phyloP scores from a whole-genome alignment of 2,888 invertebrate genomes.

The Opisthograptis luteolata region DNA sequence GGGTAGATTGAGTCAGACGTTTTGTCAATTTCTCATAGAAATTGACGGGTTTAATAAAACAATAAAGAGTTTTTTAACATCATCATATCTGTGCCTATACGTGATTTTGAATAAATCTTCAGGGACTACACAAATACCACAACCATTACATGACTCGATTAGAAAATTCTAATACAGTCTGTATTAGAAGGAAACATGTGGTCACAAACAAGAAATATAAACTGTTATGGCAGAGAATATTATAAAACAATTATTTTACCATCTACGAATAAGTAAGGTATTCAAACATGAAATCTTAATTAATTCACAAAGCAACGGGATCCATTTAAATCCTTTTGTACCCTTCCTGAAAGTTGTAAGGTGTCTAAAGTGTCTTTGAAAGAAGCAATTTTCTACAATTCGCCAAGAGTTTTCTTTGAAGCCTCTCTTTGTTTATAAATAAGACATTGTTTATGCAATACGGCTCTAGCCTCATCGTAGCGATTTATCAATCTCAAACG shows the following conservation, averaged over 20 bases:
- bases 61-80: constrained; percentile 8
- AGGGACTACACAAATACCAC: no score
- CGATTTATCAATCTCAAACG: constrained; percentile 15
- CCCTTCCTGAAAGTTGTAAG: constrained; percentile 13
- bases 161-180: no score
- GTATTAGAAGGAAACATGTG: background rate
- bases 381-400: constrained; percentile 11
- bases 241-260: constrained; percentile 1
- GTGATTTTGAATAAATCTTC: no score
- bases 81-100: no score
- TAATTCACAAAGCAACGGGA: constrained; percentile 11
- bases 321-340: constrained; percentile 23
- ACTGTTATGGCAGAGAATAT: no score
- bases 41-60: constrained; percentile 11
- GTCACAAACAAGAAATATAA: no score
- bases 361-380: constrained; percentile 2
- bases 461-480: background rate
- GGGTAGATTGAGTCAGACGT: constrained; percentile 20
- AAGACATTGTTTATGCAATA: constrained; percentile 6
- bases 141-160: no score
- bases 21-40: constrained; percentile 15
- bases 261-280: background rate
- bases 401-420: constrained; percentile 14
- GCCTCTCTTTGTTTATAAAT: constrained; percentile 7
- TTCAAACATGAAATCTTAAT: constrained; percentile 7